A percentile compares a stretch with the other conserved stretches of the same genome.
Conservation (phyloP, 2,113 vertebrate species). For the Elanoides forficatus region DNA sequence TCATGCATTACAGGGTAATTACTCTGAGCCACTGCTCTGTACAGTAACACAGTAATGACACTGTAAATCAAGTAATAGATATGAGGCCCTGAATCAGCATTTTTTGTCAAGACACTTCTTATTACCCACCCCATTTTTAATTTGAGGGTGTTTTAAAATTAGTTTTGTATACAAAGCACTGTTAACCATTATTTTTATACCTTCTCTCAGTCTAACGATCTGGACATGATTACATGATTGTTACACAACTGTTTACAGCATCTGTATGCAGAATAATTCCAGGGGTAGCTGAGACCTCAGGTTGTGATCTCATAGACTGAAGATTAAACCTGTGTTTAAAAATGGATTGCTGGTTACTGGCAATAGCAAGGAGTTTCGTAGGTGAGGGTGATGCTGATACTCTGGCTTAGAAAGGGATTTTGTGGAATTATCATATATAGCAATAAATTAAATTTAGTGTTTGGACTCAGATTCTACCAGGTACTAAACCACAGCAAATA, state of each 20-base stretch:
- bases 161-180: neutral
- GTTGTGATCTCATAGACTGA: neutral
- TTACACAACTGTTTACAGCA: conserved; percentile 25
- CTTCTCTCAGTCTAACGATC: neutral
- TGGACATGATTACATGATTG: neutral
- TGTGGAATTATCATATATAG: neutral
- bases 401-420: neutral
- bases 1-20: conserved; percentile 72
- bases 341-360: neutral
- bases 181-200: conserved; percentile 51
- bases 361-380: neutral
- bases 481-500: neutral
- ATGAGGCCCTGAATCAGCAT: conserved; percentile 66
- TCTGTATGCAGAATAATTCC: neutral
- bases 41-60: conserved; percentile 56
- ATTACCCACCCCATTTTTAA: conserved; percentile 20
- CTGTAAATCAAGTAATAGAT: conserved; percentile 68
- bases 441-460: neutral
- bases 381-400: neutral
- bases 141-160: conserved; percentile 21
- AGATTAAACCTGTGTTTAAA: neutral
- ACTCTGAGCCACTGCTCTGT: conserved; percentile 66
- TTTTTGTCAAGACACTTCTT: conserved; percentile 37
- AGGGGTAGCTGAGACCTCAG: neutral
- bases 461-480: neutral